phyloP scores from a whole-genome alignment of 2,797 vertebrate genomes.

The Pipistrellus pygmaeus region DNA sequence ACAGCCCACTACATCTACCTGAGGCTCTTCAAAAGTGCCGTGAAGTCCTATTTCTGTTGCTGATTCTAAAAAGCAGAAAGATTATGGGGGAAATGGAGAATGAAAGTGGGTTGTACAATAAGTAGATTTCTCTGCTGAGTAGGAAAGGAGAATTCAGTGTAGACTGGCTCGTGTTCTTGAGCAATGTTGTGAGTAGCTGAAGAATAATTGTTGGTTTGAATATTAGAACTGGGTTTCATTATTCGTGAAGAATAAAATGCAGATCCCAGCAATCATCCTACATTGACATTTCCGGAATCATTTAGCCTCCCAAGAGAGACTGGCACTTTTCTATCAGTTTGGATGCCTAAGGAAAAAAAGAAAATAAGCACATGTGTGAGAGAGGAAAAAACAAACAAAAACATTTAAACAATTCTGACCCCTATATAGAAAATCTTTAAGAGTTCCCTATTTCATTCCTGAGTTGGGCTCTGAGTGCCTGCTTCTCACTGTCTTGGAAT shows the following conservation, averaged over 20 bases:
- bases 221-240: neutral
- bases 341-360: neutral
- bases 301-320: slow-evolving; percentile 23
- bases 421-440: neutral
- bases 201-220: neutral
- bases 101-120: too few species aligned
- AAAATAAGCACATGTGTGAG: slow-evolving; percentile 11
- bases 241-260: neutral
- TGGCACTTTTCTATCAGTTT: slow-evolving; percentile 45
- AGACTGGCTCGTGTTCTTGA: neutral
- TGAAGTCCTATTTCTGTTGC: neutral
- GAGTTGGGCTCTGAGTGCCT: neutral
- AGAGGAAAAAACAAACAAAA: neutral
- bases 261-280: neutral
- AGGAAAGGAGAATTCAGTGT: neutral
- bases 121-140: neutral
- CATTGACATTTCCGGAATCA: neutral
- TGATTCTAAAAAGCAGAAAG: neutral
- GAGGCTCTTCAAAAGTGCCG: neutral
- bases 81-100: too few species aligned
- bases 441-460: neutral
- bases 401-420: neutral
- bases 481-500: neutral
- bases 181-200: neutral
- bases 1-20: neutral